Base-by-base conservation (phyloP, 2,888 invertebrate genomes). In the Monochamus alternatus region DNA sequence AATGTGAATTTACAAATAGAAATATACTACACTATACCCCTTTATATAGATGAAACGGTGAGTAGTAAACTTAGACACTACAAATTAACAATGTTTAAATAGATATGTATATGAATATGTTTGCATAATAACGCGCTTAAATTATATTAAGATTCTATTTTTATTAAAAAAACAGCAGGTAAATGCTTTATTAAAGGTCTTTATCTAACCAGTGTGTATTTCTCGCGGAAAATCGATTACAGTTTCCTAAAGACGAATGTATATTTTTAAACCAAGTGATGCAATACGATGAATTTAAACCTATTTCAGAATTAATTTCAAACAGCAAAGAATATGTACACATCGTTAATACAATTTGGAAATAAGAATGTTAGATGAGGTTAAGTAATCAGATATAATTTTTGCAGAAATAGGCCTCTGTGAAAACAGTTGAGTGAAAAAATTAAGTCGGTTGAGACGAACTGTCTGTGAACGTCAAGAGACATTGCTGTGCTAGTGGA, bases 361-460 rank as follows among this genome's bases (percentile, higher is more conserved):
- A 12, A 9, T 43, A 64, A 64, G 30, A 30, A 47, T 22, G 9
- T 64, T 55, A 5, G 47, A 47, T 47, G 52, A 59, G 32, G 68
- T 68, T 68, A 58, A 43, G 47, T 64, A 59, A 68, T 59, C 43
- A 32, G 22, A 14, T 58, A n/a, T 30, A 22, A 59, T 69, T 69
- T 68, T 69, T 69, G 5, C 32, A 69, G 69, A 69, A 69, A 60
- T 55, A 52, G 52, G 38, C n/a, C 55, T 31, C 31, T 30, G 12
- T n/a, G 67, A 44, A 59, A 69, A 60, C 44, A 67, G 68, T 44
- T 55, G 31, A 30, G 60, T 69, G 69, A 80, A 80, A 80, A 85
- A 85, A 84, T 83, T 81, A 38, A 81, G 79, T 82, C 85, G 84
- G 84, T 84, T 81, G 82, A 82, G 79, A 80, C 82, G 81, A 81